Evolutionary conservation across 2,113 vertebrate genomes (phyloP).

Genomic region (Phycodurus eques): DNA sequence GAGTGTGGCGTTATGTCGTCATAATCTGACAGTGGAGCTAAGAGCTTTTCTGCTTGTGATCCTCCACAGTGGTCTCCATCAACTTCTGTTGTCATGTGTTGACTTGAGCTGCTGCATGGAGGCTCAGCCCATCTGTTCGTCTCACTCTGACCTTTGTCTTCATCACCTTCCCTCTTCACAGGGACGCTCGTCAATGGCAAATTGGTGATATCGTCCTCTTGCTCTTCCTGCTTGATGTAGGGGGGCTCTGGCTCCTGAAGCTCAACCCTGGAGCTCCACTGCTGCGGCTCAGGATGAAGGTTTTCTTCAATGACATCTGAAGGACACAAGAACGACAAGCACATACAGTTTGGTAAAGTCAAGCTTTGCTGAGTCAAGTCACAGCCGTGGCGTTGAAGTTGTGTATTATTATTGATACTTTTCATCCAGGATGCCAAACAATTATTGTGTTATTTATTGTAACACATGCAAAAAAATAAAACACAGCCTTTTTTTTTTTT

Average conservation of each 20-base stretch:
- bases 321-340: background rate
- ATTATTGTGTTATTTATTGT: too few species aligned
- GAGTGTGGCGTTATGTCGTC: background rate
- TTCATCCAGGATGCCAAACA: too few species aligned
- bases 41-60: background rate
- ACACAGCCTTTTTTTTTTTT: too few species aligned
- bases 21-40: background rate
- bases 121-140: background rate
- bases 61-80: background rate
- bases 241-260: background rate
- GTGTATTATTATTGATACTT: too few species aligned
- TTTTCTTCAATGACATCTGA: background rate
- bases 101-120: background rate
- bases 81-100: background rate
- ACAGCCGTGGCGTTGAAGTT: too few species aligned
- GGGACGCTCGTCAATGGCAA: background rate
- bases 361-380: too few species aligned
- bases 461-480: too few species aligned
- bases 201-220: background rate
- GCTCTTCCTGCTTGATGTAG: background rate
- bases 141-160: background rate
- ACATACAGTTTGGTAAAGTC: background rate
- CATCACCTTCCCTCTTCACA: background rate
- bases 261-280: background rate
- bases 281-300: background rate